These are phyloP conservation scores for Prenolepis imparis DNA, from an alignment of 2,888 invertebrate genomes.

Conservation along the genomic window DNA sequence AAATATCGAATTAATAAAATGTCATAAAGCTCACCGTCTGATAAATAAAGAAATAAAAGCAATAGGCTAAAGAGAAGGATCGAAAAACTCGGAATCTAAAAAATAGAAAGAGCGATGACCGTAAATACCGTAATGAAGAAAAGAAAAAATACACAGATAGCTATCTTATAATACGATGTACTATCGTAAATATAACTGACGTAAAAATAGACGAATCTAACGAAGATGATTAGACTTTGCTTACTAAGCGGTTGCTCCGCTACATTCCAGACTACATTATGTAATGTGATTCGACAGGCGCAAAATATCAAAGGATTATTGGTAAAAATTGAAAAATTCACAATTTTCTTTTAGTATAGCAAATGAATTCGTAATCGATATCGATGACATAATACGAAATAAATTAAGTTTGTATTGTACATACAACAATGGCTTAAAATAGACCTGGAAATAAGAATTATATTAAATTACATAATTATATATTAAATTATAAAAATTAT, in stretches of 20 bases:
- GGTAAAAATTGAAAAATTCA: neutral
- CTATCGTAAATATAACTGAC: neutral
- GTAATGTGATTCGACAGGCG: neutral
- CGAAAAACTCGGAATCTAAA: conserved; percentile 18
- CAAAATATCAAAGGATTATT: neutral
- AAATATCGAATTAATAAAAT: neutral
- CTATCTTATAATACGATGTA: conserved; percentile 5
- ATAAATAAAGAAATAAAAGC: neutral
- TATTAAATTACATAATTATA: too few relatives aligned
- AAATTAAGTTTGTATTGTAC: too few relatives aligned
- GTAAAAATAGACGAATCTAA: conserved; percentile 13
- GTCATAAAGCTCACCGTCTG: neutral
- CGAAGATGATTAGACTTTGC: conserved; percentile 20
- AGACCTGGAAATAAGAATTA: neutral
- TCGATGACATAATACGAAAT: neutral
- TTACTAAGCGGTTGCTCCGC: neutral
- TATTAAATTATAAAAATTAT: too few relatives aligned
- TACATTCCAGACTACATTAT: neutral
- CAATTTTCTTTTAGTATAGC: neutral
- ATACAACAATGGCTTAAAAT: too few relatives aligned
- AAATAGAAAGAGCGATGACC: neutral
- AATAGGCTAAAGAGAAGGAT: neutral
- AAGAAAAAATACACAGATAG: neutral
- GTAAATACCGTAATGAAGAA: conserved; percentile 10
- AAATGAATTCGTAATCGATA: conserved; percentile 1